Percentiles rank a stretch among this genome's conserved stretches.
These are phyloP conservation scores for Tragulus kanchil DNA, from an alignment of 2,113 vertebrate genomes.

Conservation along the genomic window DNA sequence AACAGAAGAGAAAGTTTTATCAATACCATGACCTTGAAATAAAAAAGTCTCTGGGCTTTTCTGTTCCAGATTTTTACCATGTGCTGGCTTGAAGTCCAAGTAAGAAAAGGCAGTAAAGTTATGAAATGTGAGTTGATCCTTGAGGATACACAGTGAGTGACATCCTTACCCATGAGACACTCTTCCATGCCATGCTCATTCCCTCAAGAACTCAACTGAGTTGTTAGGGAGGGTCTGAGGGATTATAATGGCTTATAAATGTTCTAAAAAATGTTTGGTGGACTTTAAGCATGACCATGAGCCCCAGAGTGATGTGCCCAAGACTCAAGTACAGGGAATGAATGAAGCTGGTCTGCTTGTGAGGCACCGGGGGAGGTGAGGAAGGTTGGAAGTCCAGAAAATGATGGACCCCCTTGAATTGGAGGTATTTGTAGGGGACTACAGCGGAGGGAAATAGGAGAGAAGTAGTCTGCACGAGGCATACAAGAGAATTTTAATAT, in stretches of 20 bases:
- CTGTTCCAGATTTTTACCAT: neutral
- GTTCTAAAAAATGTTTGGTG: neutral
- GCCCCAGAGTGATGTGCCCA: neutral
- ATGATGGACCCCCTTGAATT: neutral
- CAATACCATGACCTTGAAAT: slow-evolving; percentile 44
- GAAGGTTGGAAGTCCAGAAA: neutral
- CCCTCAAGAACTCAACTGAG: neutral
- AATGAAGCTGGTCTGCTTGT: rapidly evolving
- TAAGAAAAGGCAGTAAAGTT: neutral
- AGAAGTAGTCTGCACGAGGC: neutral
- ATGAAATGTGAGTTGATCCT: neutral
- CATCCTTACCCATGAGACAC: neutral
- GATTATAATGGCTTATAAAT: neutral
- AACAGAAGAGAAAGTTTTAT: slow-evolving; percentile 44
- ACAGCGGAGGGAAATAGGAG: neutral
- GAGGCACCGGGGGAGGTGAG: neutral
- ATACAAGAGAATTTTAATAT: neutral
- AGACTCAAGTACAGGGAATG: neutral
- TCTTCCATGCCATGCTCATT: neutral
- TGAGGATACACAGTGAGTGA: rapidly evolving
- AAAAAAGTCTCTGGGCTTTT: slow-evolving; percentile 16
- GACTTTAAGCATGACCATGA: neutral
- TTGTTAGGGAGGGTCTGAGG: neutral
- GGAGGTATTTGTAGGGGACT: neutral
- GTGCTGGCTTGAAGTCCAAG: slow-evolving; percentile 37